phyloP scores from a whole-genome alignment of 2,888 invertebrate genomes.

The Alviniconcha strummeri region DNA sequence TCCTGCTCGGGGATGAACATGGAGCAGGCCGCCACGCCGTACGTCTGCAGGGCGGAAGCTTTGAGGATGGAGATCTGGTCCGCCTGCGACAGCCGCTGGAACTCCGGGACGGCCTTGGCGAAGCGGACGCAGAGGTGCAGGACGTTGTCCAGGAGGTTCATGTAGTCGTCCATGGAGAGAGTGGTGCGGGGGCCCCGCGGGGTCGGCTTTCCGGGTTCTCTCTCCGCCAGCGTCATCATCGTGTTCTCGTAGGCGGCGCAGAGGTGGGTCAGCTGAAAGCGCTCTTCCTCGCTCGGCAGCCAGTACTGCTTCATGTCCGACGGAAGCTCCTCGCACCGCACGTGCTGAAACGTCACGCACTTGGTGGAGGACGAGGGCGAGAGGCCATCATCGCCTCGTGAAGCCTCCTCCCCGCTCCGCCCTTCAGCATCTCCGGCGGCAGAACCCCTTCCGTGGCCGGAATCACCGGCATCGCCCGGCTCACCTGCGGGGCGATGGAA shows the following conservation, averaged over 20 bases:
- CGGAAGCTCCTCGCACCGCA: background rate
- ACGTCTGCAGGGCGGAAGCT: background rate
- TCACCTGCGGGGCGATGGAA: background rate
- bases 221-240: background rate
- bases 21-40: background rate
- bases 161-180: background rate
- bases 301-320: constrained; percentile 25
- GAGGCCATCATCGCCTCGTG: background rate
- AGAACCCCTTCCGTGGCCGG: background rate
- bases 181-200: background rate
- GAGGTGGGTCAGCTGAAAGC: background rate
- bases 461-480: background rate
- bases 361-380: background rate
- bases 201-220: background rate
- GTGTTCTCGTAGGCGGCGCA: constrained; percentile 9
- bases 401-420: background rate
- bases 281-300: background rate
- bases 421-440: background rate
- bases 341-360: constrained; percentile 3
- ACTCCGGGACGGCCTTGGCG: constrained; percentile 17
- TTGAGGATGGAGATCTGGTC: constrained; percentile 22
- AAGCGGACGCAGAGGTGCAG: constrained; percentile 19
- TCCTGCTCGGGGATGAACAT: background rate
- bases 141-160: background rate
- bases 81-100: background rate